Percentiles rank a stretch among this genome's conserved stretches.
Evolutionary conservation across 1,140 invertebrate genomes (phyloP).

Genomic region (Lordiphosa collinella): DNA sequence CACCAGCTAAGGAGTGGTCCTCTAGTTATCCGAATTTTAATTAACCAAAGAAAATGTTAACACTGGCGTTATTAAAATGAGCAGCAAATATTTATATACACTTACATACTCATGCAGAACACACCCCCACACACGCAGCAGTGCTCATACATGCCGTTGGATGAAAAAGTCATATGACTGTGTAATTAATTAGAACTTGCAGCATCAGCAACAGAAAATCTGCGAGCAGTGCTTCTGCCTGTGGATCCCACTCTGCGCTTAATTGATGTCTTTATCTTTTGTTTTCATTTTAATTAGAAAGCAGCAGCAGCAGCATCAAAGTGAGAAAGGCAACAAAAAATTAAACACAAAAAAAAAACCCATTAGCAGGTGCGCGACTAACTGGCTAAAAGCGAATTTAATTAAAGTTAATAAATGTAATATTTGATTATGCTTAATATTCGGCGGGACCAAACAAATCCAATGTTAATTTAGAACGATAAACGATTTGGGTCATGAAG

Average conservation of each 20-base stretch:
- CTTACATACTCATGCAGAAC: constrained; percentile 2
- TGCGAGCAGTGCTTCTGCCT: constrained; percentile 3
- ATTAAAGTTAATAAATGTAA: constrained; percentile 7
- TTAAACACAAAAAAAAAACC: neutral
- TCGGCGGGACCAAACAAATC: constrained; percentile 1
- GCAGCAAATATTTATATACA: constrained; percentile 3
- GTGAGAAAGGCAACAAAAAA: neutral
- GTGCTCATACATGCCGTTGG: neutral
- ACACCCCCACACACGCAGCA: neutral
- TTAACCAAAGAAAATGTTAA: constrained; percentile 14
- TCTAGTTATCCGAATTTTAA: constrained; percentile 4
- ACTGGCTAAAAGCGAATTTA: neutral
- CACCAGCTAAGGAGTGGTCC: no score
- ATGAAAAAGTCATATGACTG: constrained; percentile 22
- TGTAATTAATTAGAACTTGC: constrained; percentile 51
- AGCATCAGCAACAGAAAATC: constrained; percentile 36
- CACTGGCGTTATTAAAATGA: constrained; percentile 7
- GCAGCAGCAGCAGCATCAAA: constrained; percentile 12
- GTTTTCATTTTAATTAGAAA: constrained; percentile 40
- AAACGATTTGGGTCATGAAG: constrained; percentile 12
- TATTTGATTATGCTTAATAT: constrained; percentile 5
- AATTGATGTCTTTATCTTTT: constrained; percentile 39
- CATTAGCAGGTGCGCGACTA: no score
- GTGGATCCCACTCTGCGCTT: constrained; percentile 6
- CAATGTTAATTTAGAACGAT: constrained; percentile 13